Percentiles rank a stretch among this genome's conserved stretches.
Conservation (phyloP, 2,797 vertebrate species). For the Dermochelys coriacea region DNA sequence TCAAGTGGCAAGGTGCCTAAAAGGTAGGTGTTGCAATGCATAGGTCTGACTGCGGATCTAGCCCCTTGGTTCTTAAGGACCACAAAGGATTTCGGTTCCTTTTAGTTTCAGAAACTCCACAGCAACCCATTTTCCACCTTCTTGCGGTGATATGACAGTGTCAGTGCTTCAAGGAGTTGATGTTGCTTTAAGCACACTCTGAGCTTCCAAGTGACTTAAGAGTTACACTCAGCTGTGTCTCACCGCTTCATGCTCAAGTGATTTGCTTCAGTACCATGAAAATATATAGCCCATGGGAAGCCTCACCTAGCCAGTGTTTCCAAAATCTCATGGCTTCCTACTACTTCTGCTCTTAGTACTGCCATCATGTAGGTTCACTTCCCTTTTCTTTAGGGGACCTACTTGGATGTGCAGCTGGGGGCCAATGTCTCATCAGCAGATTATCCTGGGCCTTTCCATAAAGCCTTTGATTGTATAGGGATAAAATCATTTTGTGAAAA, state of each 20-base stretch:
- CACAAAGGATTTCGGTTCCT: neutral
- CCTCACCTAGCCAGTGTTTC: neutral
- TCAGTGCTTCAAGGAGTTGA: neutral
- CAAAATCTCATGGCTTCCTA: neutral
- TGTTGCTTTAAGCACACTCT: accelerated
- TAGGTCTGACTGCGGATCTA: no score
- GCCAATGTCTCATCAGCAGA: neutral
- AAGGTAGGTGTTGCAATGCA: no score
- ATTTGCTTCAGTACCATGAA: neutral
- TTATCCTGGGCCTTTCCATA: neutral
- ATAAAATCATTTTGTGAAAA: neutral
- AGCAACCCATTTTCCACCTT: neutral
- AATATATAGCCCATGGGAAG: neutral
- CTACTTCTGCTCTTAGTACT: accelerated
- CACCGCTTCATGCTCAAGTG: neutral
- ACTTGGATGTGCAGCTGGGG: accelerated
- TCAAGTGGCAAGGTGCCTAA: no score
- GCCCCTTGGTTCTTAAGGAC: neutral
- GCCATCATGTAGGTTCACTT: neutral
- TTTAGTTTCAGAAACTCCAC: neutral
- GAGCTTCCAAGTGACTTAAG: accelerated
- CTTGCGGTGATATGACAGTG: no score
- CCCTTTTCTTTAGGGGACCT: neutral
- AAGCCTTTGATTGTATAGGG: neutral
- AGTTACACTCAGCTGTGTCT: neutral